These are phyloP conservation scores for Aculops lycopersici DNA, from an alignment of 1,140 invertebrate species.

Conservation along the genomic window DNA sequence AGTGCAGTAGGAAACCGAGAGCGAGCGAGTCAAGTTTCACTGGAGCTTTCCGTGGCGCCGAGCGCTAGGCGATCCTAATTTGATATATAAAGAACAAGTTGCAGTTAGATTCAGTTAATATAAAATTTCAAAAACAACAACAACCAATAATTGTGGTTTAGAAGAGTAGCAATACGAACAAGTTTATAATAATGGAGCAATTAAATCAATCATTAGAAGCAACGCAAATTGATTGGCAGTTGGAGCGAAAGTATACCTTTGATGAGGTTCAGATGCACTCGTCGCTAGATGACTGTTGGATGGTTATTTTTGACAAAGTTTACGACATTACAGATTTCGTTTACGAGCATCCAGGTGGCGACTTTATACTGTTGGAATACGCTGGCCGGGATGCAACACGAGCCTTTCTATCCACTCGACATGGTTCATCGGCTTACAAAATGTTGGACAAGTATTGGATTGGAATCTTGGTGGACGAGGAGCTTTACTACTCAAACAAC, in stretches of 20 bases:
- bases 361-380: slow-evolving; percentile 46
- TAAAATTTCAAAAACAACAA: no score
- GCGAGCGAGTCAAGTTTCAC: no score
- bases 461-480: slow-evolving; percentile 11
- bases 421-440: slow-evolving; percentile 25
- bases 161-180: no score
- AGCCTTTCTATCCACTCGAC: slow-evolving; percentile 43
- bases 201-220: no score
- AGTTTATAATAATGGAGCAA: no score
- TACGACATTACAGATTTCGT: slow-evolving; percentile 27
- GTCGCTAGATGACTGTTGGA: slow-evolving; percentile 20
- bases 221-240: no score
- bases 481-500: not conserved
- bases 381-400: slow-evolving; percentile 53
- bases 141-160: no score
- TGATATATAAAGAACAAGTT: no score
- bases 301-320: slow-evolving; percentile 25
- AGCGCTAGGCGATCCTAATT: no score
- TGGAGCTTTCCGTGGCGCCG: no score
- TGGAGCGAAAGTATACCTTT: slow-evolving; percentile 13
- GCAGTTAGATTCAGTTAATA: no score
- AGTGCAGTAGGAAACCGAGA: no score
- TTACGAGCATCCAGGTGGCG: slow-evolving; percentile 43
- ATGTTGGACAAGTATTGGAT: slow-evolving; percentile 12
- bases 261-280: slow-evolving; percentile 23